Conservation (phyloP, 2,888 invertebrate species). For the Standfussiana lucernea region DNA sequence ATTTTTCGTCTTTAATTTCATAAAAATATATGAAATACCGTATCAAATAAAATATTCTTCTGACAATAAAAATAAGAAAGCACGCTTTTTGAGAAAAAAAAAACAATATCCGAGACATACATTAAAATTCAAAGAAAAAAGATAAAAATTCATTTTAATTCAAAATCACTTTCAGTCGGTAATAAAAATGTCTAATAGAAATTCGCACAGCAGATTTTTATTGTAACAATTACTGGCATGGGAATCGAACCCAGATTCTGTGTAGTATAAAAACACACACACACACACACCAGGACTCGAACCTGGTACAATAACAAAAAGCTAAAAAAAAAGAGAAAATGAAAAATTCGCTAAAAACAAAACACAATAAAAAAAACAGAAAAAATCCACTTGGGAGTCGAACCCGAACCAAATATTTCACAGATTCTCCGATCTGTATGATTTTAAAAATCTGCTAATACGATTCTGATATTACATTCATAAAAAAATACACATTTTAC, state of each 20-base stretch:
- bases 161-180: conserved; percentile 34
- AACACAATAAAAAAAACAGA: background rate
- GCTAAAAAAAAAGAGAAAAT: background rate
- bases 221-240: background rate
- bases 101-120: conserved; percentile 56
- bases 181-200: conserved; percentile 19
- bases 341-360: conserved; percentile 12
- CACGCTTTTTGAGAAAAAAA: background rate
- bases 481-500: background rate
- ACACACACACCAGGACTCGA: conserved; percentile 43
- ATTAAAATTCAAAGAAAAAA: conserved; percentile 41
- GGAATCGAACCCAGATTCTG: conserved; percentile 54
- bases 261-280: background rate
- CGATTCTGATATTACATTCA: background rate
- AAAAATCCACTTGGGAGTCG: conserved; percentile 36
- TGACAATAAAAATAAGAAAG: background rate
- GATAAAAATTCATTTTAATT: conserved; percentile 19
- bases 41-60: background rate
- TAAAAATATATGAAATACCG: background rate
- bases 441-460: conserved; percentile 24
- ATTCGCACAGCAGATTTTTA: conserved; percentile 48
- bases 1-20: background rate
- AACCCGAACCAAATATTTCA: conserved; percentile 37
- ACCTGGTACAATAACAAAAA: conserved; percentile 29
- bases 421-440: background rate